These are phyloP conservation scores for Diabrotica balteata DNA, from an alignment of 2,888 invertebrate species.

Conservation along the genomic window DNA sequence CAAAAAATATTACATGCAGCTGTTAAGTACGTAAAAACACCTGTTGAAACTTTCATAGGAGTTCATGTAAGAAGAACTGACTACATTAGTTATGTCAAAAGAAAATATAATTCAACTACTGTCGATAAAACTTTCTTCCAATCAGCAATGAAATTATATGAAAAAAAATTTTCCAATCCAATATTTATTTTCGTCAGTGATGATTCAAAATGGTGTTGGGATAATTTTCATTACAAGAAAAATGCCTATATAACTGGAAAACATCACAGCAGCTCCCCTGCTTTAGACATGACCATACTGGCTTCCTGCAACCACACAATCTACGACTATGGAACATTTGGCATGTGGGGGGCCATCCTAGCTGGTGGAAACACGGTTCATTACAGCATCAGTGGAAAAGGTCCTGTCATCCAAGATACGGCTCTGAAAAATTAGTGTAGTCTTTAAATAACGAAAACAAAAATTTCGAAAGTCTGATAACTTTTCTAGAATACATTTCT, in stretches of 20 bases:
- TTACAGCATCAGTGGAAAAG: slow-evolving; percentile 58
- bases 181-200: slow-evolving; percentile 62
- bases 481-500: slow-evolving; percentile 30
- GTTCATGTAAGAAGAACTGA: slow-evolving; percentile 67
- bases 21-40: slow-evolving; percentile 25
- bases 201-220: slow-evolving; percentile 61
- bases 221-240: slow-evolving; percentile 52
- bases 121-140: slow-evolving; percentile 58
- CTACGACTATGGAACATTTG: slow-evolving; percentile 64
- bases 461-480: slow-evolving; percentile 36
- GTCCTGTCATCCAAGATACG: slow-evolving; percentile 48
- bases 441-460: slow-evolving; percentile 38
- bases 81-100: slow-evolving; percentile 64
- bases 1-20: slow-evolving; percentile 49
- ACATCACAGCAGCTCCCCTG: slow-evolving; percentile 55
- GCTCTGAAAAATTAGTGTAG: slow-evolving; percentile 60
- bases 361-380: slow-evolving; percentile 62
- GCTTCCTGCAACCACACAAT: slow-evolving; percentile 64
- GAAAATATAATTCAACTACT: slow-evolving; percentile 60
- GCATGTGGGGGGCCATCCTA: slow-evolving; percentile 63
- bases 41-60: slow-evolving; percentile 59
- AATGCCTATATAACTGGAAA: slow-evolving; percentile 60
- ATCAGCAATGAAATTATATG: slow-evolving; percentile 60
- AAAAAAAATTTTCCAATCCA: slow-evolving; percentile 56
- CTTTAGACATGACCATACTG: slow-evolving; percentile 62